These are phyloP conservation scores for Nicator chloris DNA, from an alignment of 2,113 vertebrate genomes.

Conservation along the genomic window DNA sequence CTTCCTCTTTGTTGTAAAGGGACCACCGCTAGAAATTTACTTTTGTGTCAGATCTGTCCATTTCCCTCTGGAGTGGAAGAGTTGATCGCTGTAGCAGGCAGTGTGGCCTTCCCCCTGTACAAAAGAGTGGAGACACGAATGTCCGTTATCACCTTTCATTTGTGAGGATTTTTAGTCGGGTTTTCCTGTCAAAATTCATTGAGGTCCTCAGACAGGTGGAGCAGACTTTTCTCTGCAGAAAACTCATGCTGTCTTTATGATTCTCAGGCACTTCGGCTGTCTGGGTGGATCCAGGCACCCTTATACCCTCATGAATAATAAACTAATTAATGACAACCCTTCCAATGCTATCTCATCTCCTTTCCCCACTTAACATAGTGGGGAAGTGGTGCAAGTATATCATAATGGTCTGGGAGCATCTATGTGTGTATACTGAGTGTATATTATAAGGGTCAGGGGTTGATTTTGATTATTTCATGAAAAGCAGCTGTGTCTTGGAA, in stretches of 20 bases:
- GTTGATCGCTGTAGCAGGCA: not conserved
- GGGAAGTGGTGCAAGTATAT: not conserved
- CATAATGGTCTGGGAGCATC: not conserved
- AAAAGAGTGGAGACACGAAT: not conserved
- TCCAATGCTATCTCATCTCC: not conserved
- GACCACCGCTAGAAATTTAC: not conserved
- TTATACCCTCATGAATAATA: not conserved
- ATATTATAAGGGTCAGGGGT: not conserved
- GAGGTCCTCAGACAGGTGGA: not conserved
- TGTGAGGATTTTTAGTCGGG: rapidly evolving
- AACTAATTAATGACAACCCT: not conserved
- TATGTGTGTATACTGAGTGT: not conserved
- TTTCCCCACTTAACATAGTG: not conserved
- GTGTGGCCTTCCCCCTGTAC: rapidly evolving
- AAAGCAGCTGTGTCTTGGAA: not conserved
- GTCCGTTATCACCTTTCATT: not conserved
- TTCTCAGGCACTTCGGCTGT: not conserved
- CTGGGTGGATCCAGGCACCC: not conserved
- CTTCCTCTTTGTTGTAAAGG: no score
- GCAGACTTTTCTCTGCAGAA: not conserved
- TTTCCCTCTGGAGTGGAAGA: not conserved
- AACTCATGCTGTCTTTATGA: not conserved
- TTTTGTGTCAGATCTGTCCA: rapidly evolving
- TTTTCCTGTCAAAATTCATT: not conserved
- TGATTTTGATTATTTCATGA: not conserved